Percentiles rank a stretch among this genome's conserved stretches.
Conservation (phyloP, 2,797 vertebrate genomes). For the Menidia menidia region DNA sequence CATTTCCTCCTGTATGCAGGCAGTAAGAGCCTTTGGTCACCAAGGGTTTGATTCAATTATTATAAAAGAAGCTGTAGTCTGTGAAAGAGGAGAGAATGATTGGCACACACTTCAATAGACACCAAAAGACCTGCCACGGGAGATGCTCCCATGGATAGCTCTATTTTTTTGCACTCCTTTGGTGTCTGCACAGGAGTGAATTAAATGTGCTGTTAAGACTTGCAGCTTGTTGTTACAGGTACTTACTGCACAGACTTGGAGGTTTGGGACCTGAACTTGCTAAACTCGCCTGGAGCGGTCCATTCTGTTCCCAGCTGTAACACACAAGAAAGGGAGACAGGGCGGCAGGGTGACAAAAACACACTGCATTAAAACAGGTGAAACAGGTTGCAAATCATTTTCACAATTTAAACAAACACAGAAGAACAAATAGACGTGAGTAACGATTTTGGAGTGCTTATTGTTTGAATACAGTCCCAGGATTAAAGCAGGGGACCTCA, state of each 20-base stretch:
- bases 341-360: neutral
- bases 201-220: constrained; percentile 24
- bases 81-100: constrained; percentile 14
- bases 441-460: neutral
- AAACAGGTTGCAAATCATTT: constrained; percentile 7
- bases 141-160: constrained; percentile 16
- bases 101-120: constrained; percentile 7
- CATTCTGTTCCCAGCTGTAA: constrained; percentile 94
- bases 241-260: constrained; percentile 95
- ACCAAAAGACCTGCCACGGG: constrained; percentile 5
- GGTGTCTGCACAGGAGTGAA: constrained; percentile 19
- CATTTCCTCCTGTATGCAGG: constrained; percentile 15
- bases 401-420: neutral
- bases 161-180: constrained; percentile 15
- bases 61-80: constrained; percentile 18
- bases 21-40: constrained; percentile 32
- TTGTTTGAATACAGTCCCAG: neutral
- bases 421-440: neutral
- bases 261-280: constrained; percentile 96
- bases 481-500: neutral
- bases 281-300: constrained; percentile 97
- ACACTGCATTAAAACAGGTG: constrained; percentile 12
- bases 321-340: constrained; percentile 38
- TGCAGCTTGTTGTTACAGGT: constrained; percentile 47
- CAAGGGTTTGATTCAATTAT: constrained; percentile 9